phyloP scores from a whole-genome alignment of 2,888 invertebrate genomes.

The Drosophila cracens region DNA sequence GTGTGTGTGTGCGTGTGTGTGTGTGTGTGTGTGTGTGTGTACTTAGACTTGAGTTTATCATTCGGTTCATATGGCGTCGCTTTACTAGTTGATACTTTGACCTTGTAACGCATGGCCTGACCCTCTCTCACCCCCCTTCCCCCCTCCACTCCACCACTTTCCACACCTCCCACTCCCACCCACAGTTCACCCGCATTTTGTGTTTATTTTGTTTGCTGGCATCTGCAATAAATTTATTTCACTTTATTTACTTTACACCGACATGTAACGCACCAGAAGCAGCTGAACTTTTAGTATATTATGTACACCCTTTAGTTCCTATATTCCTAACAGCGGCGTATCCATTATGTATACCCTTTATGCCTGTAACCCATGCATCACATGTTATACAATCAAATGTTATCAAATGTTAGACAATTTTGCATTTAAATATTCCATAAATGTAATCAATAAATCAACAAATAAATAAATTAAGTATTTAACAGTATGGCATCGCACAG shows the following conservation, averaged over 20 bases:
- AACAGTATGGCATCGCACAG: neutral
- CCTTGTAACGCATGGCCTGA: slow-evolving; percentile 63
- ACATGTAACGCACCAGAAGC: slow-evolving; percentile 41
- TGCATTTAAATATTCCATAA: too few relatives aligned
- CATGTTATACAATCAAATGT: too few relatives aligned
- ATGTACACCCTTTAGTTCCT: slow-evolving; percentile 26
- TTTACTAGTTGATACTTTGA: slow-evolving; percentile 73
- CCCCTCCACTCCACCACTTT: neutral
- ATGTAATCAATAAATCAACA: neutral
- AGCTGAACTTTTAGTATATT: slow-evolving; percentile 3
- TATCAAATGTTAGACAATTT: too few relatives aligned
- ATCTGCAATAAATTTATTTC: slow-evolving; percentile 74
- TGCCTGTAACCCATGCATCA: too few relatives aligned
- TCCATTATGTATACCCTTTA: neutral
- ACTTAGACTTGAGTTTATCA: slow-evolving; percentile 51
- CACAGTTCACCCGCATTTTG: neutral
- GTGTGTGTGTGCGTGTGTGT: slow-evolving; percentile 7
- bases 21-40: slow-evolving; percentile 12
- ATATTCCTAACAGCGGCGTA: neutral
- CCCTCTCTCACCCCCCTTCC: neutral
- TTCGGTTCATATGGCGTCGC: slow-evolving; percentile 72
- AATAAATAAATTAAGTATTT: neutral
- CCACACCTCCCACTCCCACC: neutral
- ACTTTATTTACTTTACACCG: slow-evolving; percentile 67
- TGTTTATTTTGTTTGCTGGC: slow-evolving; percentile 58